Evolutionary conservation across 64 coral and sea anemone species (phyloP), one percentile per base, ranked within the genome.

Genomic region (Pocillopora damicornis): DNA sequence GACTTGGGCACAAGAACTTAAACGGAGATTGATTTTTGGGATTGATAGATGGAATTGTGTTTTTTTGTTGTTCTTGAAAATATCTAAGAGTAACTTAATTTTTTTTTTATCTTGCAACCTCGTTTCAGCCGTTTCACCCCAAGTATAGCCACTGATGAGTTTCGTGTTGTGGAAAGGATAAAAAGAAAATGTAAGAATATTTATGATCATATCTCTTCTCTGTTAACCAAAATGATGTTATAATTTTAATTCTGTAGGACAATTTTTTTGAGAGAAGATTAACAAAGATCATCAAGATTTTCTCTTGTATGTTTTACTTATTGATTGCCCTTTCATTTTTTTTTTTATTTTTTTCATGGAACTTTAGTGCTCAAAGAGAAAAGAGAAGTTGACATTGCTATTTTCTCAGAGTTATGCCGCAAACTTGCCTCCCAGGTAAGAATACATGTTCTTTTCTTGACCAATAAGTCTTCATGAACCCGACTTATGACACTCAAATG

Each of bases 351-450:
- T 66, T 74, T 73, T 37, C 82, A 81, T 75, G 42, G 42, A 13
- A 23, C 13, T 23, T 4, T 58, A 98, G 96, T 98, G 87, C 87
- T 98, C 5, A 92, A 89, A 60, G 88, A 92, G 61, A 90, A 92
- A 56, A 86, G 87, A 30, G 96, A 98, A 78, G 82, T 89, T 61
- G 96, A 98, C 74, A 93, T 93, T 92, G 90, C 96, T 80, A 73
- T 95, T 65, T 94, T 98, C 65, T 82, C 93, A 58, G 96, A 98
- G 83, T 79, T 95, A 37, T 95, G 95, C 81, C 89, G 96, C 30
- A 95, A 95, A 68, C 74, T 98, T 72, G 82, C 93, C 34, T 90
- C 96, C 11, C 93, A 98, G 87, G 96, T 98, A 80, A 89, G 37
- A 68, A 26, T 17, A 18, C 42, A 51, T 51, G 42, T 51, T 51